Base-by-base conservation (phyloP, 2,113 vertebrate species). In the Labrus mixtus region DNA sequence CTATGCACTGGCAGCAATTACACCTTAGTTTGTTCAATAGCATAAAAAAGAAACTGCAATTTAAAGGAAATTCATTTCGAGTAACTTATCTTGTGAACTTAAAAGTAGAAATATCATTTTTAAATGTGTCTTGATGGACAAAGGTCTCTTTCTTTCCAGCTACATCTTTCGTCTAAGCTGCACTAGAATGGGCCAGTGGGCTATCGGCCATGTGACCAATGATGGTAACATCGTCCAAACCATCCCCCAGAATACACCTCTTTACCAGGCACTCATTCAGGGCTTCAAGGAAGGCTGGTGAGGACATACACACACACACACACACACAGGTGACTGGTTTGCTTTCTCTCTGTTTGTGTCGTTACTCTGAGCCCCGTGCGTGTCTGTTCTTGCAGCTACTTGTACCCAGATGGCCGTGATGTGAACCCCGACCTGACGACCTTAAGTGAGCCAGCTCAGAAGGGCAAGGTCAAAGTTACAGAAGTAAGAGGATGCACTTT, bases 91-190 rank as follows among this genome's bases (percentile, higher is more conserved):
- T n/a, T 41, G 20, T 50, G 6, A 36, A 23, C 33, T 65, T 59
- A 19, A 29, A 37, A 19, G 23, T 53, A 16, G 15, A 25, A 33
- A 16, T 39, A 3, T 16, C 3, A 51, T 73, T 23, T 13, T 19
- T 12, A 20, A 54, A 54, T 57, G 11, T 20, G 17, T 51, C 19
- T 9, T 55, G 36, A 73, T 60, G 67, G 22, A 48, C 11, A 33
- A 60, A 6, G 0, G 6, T 74, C 8, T 55, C 9, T 55, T 8
- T 78, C 8, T 73, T 33, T 63, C 11, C 82, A 97, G 96, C 86
- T 97, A 96, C 60, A 95, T 97, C 58, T 97, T 96, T 77, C 93
- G 96, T 4, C 94, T 96, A 57, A 97, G 96, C 89, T 97, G 96
- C 79, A 96, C 96, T 6, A 93, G 89, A 80, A 93, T 95, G 89